A percentile compares a stretch with the other conserved stretches of the same genome.
Conservation (phyloP, 2,113 vertebrate genomes). For the Maccullochella peelii region DNA sequence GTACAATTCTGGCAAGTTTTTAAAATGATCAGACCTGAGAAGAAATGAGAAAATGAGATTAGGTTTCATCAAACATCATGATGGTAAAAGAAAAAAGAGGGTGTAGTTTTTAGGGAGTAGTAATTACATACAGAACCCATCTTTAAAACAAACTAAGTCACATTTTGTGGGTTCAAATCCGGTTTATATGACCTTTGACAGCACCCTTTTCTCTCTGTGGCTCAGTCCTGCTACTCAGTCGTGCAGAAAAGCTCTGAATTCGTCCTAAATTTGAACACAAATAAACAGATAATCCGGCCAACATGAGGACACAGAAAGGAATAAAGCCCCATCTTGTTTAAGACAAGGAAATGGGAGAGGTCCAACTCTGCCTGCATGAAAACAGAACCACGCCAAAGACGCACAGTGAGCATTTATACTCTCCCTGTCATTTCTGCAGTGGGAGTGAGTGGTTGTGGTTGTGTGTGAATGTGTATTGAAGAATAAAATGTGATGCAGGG, state of each 20-base stretch:
- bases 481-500: conserved; percentile 13
- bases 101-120: conserved; percentile 22
- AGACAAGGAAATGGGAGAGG: conserved; percentile 47
- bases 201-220: background rate
- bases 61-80: background rate
- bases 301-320: background rate
- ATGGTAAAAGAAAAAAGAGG: background rate
- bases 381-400: conserved; percentile 44
- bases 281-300: background rate
- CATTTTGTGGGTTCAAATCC: conserved; percentile 12
- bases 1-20: background rate
- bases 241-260: background rate
- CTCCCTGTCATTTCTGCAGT: conserved; percentile 58
- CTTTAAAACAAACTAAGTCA: background rate
- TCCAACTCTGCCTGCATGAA: conserved; percentile 25
- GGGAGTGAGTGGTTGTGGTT: conserved; percentile 20
- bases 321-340: conserved; percentile 18
- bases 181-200: conserved; percentile 25
- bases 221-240: background rate
- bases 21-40: background rate
- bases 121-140: conserved; percentile 41
- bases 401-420: conserved; percentile 12
- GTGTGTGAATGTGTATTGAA: background rate
- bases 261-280: background rate
- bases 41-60: background rate